These are phyloP conservation scores for Hemitrygon akajei DNA, from an alignment of 2,797 vertebrate species.

Conservation along the genomic window DNA sequence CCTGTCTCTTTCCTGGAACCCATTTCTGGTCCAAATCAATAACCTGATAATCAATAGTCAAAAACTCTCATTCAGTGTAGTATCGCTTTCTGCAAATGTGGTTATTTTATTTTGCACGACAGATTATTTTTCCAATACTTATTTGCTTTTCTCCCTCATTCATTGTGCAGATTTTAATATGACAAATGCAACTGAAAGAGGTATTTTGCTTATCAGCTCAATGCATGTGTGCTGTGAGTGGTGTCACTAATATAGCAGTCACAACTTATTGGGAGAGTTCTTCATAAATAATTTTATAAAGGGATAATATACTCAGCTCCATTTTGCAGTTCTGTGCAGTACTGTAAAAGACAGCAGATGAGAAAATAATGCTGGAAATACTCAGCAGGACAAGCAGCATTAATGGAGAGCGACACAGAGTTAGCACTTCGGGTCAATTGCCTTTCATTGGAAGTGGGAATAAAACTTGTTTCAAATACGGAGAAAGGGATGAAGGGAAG, in stretches of 20 bases:
- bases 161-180: constrained; percentile 48
- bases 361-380: neutral
- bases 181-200: constrained; percentile 48
- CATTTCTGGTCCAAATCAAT: neutral
- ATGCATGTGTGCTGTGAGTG: constrained; percentile 45
- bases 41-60: neutral
- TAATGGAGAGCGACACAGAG: no score
- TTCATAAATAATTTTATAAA: neutral
- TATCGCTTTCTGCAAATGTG: neutral
- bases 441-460: no score
- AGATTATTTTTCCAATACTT: constrained; percentile 7
- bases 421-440: no score
- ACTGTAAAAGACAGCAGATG: neutral
- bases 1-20: neutral
- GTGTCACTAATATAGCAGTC: neutral
- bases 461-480: no score
- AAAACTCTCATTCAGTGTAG: neutral
- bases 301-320: neutral
- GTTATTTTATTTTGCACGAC: constrained; percentile 25
- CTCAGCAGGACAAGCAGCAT: no score
- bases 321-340: neutral
- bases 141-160: constrained; percentile 45
- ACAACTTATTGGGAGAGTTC: neutral
- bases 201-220: constrained; percentile 43
- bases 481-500: no score